phyloP scores from a whole-genome alignment of 2,797 vertebrate species.

The Xenentodon cancila region DNA sequence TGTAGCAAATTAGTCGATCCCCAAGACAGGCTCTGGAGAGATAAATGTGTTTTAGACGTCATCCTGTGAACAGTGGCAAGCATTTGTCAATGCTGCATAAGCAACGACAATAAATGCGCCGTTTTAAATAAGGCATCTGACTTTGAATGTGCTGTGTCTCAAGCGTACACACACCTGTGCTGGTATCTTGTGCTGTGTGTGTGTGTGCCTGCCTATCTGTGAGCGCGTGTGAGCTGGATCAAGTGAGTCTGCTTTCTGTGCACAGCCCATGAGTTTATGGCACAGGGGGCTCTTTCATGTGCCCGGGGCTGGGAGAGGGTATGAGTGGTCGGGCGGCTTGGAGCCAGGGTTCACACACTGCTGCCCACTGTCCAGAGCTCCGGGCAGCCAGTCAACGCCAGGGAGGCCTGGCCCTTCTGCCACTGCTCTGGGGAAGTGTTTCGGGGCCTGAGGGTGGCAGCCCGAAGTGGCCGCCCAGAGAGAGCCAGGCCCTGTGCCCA shows the following conservation, averaged over 20 bases:
- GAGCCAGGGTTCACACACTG: constrained; percentile 85
- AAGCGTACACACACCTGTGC: constrained; percentile 26
- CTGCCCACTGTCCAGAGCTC: constrained; percentile 83
- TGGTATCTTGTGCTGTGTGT: constrained; percentile 20
- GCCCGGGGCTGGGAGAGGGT: constrained; percentile 81
- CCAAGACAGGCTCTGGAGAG: constrained; percentile 58
- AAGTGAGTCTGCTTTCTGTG: constrained; percentile 67
- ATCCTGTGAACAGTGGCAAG: constrained; percentile 41
- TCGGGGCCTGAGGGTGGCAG: constrained; percentile 76
- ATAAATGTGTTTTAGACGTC: constrained; percentile 49
- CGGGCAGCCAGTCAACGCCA: constrained; percentile 84
- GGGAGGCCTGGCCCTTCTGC: constrained; percentile 82
- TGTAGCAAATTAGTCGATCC: constrained; percentile 68
- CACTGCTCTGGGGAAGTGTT: constrained; percentile 83
- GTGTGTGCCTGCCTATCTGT: constrained; percentile 41
- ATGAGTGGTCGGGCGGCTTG: constrained; percentile 84
- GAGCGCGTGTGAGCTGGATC: constrained; percentile 32
- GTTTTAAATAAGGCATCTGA: constrained; percentile 43
- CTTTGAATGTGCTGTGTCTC: constrained; percentile 42
- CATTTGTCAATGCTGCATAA: constrained; percentile 33
- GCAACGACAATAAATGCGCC: constrained; percentile 47
- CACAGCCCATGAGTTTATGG: constrained; percentile 78
- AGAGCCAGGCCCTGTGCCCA: constrained; percentile 74
- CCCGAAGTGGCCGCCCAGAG: constrained; percentile 84
- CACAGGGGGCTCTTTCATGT: constrained; percentile 87